Conservation (phyloP, 2,888 invertebrate species). For the Tipula confusa region DNA sequence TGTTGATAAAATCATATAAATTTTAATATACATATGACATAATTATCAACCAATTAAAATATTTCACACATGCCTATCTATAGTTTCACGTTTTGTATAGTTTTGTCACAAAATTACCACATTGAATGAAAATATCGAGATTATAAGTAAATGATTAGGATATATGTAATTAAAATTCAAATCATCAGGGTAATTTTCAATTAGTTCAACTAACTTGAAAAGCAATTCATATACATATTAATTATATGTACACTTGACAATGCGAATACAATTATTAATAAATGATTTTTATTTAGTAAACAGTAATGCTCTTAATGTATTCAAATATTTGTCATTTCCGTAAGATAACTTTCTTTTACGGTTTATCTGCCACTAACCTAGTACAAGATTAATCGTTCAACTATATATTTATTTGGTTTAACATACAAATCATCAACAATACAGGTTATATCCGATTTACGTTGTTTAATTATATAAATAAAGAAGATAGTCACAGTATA, state of each 20-base stretch:
- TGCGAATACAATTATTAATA: not conserved
- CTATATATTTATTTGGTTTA: too few species aligned
- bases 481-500: too few species aligned
- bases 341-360: too few species aligned
- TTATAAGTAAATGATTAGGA: not conserved
- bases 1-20: not conserved
- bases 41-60: not conserved
- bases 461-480: too few species aligned
- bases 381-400: too few species aligned
- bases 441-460: too few species aligned
- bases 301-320: too few species aligned
- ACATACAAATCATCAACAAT: too few species aligned
- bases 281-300: too few species aligned
- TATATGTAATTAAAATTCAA: not conserved
- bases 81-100: not conserved
- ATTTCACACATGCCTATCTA: not conserved
- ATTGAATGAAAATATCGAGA: not conserved
- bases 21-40: not conserved
- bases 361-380: not conserved
- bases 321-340: too few species aligned
- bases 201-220: not conserved
- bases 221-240: not conserved
- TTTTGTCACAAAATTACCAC: not conserved
- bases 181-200: constrained; percentile 7
- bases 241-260: not conserved